Conservation (phyloP, 2,113 vertebrate species). For the Vulpes ferrilata region DNA sequence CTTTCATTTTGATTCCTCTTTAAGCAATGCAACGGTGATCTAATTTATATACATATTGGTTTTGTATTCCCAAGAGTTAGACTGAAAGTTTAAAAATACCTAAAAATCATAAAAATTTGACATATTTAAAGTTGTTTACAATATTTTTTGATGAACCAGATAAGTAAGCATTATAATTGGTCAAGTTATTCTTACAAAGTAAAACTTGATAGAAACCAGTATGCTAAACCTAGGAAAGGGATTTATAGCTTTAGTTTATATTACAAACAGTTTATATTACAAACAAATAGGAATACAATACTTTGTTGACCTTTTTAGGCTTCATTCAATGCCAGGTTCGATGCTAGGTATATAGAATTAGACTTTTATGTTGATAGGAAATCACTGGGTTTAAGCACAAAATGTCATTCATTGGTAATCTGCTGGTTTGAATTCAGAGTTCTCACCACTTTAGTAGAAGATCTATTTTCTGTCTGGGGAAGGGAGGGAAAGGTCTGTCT, state of each 20-base stretch:
- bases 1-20: background rate
- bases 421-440: background rate
- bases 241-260: background rate
- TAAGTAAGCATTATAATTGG: background rate
- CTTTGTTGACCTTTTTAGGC: background rate
- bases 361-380: background rate
- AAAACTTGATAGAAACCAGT: background rate
- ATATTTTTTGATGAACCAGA: background rate
- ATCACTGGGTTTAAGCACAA: background rate
- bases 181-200: background rate
- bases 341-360: background rate
- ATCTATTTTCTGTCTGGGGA: background rate
- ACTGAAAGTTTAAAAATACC: background rate
- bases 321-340: background rate
- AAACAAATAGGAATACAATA: background rate
- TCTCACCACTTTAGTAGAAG: background rate
- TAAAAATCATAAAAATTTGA: background rate
- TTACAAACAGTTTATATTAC: conserved; percentile 18
- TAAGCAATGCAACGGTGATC: background rate
- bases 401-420: background rate
- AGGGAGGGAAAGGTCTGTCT: background rate
- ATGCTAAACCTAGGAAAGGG: background rate
- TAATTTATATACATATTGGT: background rate
- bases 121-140: conserved; percentile 20
- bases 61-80: background rate